These are phyloP conservation scores for Oreochromis tanganicae DNA, from an alignment of 2,113 vertebrate genomes.

Conservation along the genomic window DNA sequence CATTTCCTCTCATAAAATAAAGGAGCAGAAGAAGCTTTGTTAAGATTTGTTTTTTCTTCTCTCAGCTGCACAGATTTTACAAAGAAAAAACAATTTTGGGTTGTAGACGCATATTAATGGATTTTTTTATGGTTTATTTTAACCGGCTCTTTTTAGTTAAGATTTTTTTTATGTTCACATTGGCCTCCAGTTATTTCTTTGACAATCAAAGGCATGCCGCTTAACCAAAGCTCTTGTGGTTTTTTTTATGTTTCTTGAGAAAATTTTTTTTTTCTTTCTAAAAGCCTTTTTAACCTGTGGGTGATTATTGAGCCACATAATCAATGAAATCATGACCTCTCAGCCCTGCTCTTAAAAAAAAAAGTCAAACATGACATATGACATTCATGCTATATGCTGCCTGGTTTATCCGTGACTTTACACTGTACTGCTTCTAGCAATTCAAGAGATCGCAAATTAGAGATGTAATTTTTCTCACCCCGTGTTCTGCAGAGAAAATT, in stretches of 20 bases:
- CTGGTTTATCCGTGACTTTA: neutral
- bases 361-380: neutral
- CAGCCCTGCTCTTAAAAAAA: neutral
- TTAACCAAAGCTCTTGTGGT: neutral
- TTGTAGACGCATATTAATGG: neutral
- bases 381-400: neutral
- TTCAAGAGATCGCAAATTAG: neutral
- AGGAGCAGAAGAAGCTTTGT: neutral
- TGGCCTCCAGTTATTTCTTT: neutral
- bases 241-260: neutral
- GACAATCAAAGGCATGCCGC: neutral
- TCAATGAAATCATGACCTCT: slow-evolving; percentile 10
- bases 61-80: neutral
- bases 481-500: neutral
- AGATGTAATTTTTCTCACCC: neutral
- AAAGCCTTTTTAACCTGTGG: slow-evolving; percentile 45
- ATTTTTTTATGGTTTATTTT: neutral
- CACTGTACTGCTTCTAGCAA: neutral
- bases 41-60: neutral
- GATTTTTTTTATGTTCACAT: neutral
- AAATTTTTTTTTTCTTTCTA: neutral
- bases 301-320: slow-evolving; percentile 32
- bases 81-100: neutral
- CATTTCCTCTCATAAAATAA: neutral
- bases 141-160: neutral